Percentiles rank a stretch among this genome's conserved stretches.
These are phyloP conservation scores for Papilio dardanus DNA, from an alignment of 1,140 invertebrate species.

Conservation along the genomic window DNA sequence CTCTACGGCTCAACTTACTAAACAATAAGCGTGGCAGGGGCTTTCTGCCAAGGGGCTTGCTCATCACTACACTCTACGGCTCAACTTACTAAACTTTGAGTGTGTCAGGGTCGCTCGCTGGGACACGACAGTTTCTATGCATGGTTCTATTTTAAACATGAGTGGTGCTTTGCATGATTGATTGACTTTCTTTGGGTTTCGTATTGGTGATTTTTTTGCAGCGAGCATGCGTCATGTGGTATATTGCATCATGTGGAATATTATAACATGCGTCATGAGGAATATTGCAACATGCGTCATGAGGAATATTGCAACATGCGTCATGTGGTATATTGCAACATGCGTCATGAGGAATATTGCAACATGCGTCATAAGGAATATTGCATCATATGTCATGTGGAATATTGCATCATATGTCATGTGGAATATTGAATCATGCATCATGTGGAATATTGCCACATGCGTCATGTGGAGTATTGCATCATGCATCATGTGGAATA, in stretches of 20 bases:
- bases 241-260: neutral
- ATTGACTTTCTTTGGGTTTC: neutral
- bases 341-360: too few relatives aligned
- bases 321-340: neutral
- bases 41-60: too few relatives aligned
- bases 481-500: neutral
- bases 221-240: neutral
- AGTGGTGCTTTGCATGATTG: slow-evolving; percentile 1
- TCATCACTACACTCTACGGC: too few relatives aligned
- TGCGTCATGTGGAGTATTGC: neutral
- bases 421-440: neutral
- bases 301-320: neutral
- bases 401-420: neutral
- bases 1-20: too few relatives aligned
- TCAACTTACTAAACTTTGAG: too few relatives aligned
- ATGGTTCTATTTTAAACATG: neutral
- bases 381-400: neutral
- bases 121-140: neutral
- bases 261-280: too few relatives aligned
- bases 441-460: neutral
- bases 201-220: neutral
- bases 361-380: neutral
- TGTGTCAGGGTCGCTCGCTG: too few relatives aligned
- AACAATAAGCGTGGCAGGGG: too few relatives aligned
- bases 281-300: too few relatives aligned